Percentiles rank a stretch among this genome's conserved stretches.
These are phyloP conservation scores for Babyrousa celebensis DNA, from an alignment of 2,797 vertebrate species.

Conservation along the genomic window DNA sequence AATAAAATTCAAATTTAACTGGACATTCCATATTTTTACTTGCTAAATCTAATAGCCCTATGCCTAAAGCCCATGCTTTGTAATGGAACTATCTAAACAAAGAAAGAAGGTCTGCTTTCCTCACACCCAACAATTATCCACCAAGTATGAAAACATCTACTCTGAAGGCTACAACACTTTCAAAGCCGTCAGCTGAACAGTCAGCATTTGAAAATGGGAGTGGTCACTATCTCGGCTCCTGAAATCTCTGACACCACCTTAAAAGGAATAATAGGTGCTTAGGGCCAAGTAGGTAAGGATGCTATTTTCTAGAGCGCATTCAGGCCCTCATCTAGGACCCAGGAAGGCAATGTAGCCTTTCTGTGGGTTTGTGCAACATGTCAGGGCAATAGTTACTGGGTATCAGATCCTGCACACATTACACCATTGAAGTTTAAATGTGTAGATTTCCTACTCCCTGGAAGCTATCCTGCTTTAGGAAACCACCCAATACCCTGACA, in stretches of 20 bases:
- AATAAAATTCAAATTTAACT: constrained; percentile 53
- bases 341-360: not conserved
- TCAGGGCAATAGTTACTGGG: not conserved
- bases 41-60: not conserved
- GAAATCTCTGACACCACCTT: not conserved
- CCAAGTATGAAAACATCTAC: not conserved
- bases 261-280: not conserved
- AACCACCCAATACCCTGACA: not conserved
- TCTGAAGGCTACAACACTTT: not conserved
- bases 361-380: not conserved
- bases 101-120: not conserved
- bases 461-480: not conserved
- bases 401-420: not conserved
- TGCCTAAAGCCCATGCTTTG: not conserved
- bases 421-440: not conserved
- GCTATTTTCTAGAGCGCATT: not conserved
- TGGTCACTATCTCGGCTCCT: not conserved
- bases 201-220: not conserved
- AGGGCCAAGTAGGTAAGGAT: not conserved
- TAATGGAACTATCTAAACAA: not conserved
- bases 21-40: not conserved
- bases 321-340: not conserved
- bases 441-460: not conserved
- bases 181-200: not conserved
- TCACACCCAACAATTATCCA: not conserved